phyloP scores from a whole-genome alignment of 2,797 vertebrate genomes.

The Rousettus madagascariensis region DNA sequence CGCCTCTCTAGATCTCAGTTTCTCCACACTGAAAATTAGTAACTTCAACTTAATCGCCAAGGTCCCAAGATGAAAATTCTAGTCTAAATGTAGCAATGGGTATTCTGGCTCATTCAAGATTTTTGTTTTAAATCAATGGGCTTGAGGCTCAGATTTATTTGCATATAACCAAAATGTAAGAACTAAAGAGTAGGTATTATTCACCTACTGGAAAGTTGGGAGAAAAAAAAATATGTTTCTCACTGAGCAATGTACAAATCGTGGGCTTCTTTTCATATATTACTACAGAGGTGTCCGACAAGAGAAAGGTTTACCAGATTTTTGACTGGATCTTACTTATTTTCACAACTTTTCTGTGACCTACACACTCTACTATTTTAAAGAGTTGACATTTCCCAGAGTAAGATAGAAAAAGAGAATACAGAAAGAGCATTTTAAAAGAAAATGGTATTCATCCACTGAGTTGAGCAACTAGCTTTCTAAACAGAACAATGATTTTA shows the following conservation, averaged over 20 bases:
- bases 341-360: conserved; percentile 37
- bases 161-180: conserved; percentile 19
- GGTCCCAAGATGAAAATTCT: neutral
- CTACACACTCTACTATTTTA: conserved; percentile 46
- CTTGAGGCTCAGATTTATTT: conserved; percentile 40
- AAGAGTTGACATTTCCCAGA: conserved; percentile 52
- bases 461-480: neutral
- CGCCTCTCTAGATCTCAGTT: neutral
- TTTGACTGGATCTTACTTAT: conserved; percentile 19
- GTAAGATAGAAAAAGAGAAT: conserved; percentile 23
- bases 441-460: neutral
- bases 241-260: neutral
- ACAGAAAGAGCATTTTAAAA: conserved; percentile 52
- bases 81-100: neutral
- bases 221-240: neutral
- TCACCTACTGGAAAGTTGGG: conserved; percentile 27
- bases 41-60: neutral
- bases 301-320: conserved; percentile 31
- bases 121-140: conserved; percentile 60
- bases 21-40: neutral
- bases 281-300: neutral
- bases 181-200: conserved; percentile 37
- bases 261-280: conserved; percentile 10
- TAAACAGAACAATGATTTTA: neutral
- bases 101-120: conserved; percentile 44